These are phyloP conservation scores for Oreocharis arfaki DNA, from an alignment of 2,113 vertebrate genomes.

Conservation along the genomic window DNA sequence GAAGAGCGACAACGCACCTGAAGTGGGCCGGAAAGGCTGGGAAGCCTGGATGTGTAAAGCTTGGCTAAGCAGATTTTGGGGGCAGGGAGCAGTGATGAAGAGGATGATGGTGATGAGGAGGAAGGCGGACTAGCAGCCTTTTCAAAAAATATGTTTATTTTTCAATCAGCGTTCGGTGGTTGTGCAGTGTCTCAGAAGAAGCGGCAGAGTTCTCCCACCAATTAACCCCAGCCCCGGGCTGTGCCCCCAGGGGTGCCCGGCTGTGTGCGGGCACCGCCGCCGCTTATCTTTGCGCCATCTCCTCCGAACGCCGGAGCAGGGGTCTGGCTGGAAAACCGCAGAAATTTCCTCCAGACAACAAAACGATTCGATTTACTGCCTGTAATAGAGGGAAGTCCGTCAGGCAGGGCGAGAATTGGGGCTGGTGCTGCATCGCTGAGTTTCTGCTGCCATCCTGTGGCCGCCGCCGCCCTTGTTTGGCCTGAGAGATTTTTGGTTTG, in stretches of 20 bases:
- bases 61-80: not conserved
- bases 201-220: not conserved
- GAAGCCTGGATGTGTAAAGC: not conserved
- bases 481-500: not conserved
- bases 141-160: not conserved
- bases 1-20: not conserved
- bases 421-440: not conserved
- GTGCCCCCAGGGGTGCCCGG: not conserved
- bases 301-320: not conserved
- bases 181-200: not conserved
- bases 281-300: not conserved
- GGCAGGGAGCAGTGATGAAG: not conserved
- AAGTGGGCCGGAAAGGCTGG: constrained; percentile 32
- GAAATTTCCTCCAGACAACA: constrained; percentile 9
- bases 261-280: not conserved
- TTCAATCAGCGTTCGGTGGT: not conserved
- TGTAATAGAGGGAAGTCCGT: not conserved
- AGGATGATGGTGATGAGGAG: not conserved
- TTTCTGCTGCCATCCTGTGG: constrained; percentile 71
- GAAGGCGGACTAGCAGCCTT: not conserved
- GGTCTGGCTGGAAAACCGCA: not conserved
- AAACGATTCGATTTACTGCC: not conserved
- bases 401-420: rapidly evolving
- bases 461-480: not conserved
- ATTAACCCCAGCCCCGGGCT: not conserved